Conservation (phyloP, 2,113 vertebrate species). For the Sinocyclocheilus rhinocerous region DNA sequence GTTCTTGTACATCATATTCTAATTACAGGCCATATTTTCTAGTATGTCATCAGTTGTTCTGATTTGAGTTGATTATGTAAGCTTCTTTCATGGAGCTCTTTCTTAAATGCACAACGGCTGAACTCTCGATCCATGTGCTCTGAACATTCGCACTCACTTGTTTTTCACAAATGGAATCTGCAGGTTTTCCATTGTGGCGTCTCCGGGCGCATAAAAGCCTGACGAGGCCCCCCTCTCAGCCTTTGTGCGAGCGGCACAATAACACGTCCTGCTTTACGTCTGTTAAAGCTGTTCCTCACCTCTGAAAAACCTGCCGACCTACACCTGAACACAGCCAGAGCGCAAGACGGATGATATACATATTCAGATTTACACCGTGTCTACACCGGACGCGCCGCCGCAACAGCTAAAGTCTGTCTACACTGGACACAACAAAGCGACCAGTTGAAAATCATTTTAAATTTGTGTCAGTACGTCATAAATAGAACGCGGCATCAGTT, state of each 20-base stretch:
- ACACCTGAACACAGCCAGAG: background rate
- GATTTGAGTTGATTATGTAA: background rate
- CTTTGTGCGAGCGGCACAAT: conserved; percentile 47
- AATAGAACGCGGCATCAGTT: too few relatives aligned
- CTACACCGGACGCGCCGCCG: too few relatives aligned
- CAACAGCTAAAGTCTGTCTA: too few relatives aligned
- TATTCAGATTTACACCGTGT: too few relatives aligned
- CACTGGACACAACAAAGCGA: too few relatives aligned
- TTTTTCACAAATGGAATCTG: conserved; percentile 42
- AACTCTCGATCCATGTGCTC: background rate
- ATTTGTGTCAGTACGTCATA: too few relatives aligned
- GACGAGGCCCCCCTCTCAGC: conserved; percentile 35
- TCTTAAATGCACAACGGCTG: background rate
- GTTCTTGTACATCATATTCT: background rate
- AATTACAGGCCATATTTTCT: background rate
- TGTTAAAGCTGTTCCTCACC: conserved; percentile 44
- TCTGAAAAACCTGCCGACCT: background rate
- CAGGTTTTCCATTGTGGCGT: conserved; percentile 46
- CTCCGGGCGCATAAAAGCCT: conserved; percentile 38
- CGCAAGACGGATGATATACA: background rate
- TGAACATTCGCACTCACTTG: background rate
- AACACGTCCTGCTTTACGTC: conserved; percentile 51
- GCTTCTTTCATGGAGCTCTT: too few relatives aligned
- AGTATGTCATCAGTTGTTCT: background rate
- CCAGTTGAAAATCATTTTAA: too few relatives aligned